These are phyloP conservation scores for Cephus nigrinus DNA, from an alignment of 2,888 invertebrate genomes.

Conservation along the genomic window DNA sequence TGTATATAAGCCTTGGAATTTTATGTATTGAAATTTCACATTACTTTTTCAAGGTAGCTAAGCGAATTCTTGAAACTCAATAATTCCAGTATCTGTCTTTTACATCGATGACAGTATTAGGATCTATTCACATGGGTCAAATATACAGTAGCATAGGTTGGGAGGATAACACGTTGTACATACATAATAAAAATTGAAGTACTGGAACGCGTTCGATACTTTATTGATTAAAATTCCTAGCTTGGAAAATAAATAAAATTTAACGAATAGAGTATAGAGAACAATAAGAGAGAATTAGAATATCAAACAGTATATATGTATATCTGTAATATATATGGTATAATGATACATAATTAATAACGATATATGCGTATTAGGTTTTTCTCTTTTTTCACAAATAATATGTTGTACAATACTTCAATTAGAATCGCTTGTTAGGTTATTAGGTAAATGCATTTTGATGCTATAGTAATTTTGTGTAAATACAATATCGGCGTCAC, in stretches of 20 bases:
- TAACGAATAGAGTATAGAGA: constrained; percentile 1
- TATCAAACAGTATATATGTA: not conserved
- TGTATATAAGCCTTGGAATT: too few relatives aligned
- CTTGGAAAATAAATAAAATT: not conserved
- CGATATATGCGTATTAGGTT: constrained; percentile 20
- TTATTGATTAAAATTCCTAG: not conserved
- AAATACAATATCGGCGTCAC: not conserved
- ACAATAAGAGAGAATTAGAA: not conserved
- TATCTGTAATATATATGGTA: constrained; percentile 14
- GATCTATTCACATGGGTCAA: not conserved
- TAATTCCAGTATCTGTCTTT: not conserved
- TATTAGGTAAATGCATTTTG: constrained; percentile 11
- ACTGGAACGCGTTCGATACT: not conserved
- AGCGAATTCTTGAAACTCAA: too few relatives aligned
- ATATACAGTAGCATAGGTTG: not conserved
- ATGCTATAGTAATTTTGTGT: not conserved
- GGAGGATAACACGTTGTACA: constrained; percentile 6
- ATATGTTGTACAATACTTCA: constrained; percentile 35
- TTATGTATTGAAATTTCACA: too few relatives aligned
- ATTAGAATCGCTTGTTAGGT: constrained; percentile 11
- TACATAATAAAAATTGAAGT: constrained; percentile 1
- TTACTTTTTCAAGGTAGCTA: too few relatives aligned
- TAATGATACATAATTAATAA: constrained; percentile 24
- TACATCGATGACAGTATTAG: not conserved
- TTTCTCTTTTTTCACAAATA: constrained; percentile 36